Evolutionary conservation across 2,797 vertebrate species (phyloP).

Genomic region (Ataeniobius toweri): DNA sequence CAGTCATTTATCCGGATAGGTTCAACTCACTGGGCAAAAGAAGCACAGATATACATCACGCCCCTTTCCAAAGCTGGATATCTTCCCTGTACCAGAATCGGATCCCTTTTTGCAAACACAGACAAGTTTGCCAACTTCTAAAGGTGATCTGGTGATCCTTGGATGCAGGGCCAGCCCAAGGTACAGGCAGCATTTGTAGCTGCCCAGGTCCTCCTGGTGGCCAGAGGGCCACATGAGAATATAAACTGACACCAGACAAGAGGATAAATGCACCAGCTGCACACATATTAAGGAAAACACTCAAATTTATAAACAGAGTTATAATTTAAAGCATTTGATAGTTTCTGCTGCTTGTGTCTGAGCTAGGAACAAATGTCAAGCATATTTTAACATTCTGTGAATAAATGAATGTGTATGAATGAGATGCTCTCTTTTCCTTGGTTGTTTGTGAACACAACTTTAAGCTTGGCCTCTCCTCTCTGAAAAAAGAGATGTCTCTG

Average conservation of each 20-base stretch:
- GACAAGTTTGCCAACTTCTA: neutral
- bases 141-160: neutral
- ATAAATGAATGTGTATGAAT: no score
- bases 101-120: neutral
- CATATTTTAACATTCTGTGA: no score
- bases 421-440: no score
- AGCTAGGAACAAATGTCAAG: neutral
- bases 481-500: neutral
- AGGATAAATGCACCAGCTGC: neutral
- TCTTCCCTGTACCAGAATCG: neutral
- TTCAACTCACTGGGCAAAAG: neutral
- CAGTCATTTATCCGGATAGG: neutral
- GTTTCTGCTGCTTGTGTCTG: neutral
- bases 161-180: neutral
- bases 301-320: neutral
- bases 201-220: neutral
- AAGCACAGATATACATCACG: neutral
- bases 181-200: no score
- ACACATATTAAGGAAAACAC: neutral
- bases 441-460: neutral
- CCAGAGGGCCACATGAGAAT: neutral
- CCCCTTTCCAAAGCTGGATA: neutral
- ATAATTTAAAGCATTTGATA: neutral
- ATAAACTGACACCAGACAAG: neutral
- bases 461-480: neutral